Base-by-base conservation (phyloP, 2,113 vertebrate genomes). In the Gymnobelideus leadbeateri region DNA sequence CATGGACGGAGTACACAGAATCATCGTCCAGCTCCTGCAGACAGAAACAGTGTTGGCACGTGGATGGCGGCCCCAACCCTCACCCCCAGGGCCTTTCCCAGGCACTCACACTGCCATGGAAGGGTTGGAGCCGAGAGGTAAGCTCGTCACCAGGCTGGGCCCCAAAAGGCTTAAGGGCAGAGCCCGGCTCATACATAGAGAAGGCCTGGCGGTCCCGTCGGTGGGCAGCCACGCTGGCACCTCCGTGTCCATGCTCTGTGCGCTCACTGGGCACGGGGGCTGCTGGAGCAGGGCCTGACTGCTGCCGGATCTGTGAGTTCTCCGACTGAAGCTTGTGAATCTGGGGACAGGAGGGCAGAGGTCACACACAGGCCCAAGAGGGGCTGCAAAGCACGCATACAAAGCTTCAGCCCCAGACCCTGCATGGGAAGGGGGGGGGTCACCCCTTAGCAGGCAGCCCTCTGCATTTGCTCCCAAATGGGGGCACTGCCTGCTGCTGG, bases 261-360 rank as follows among this genome's bases (percentile, higher is more conserved):
- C 99, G 98, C 52, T 99, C 99, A 0, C 98, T 98, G 92, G 99
- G 97, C 0, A 98, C 95, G 0, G 98, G 98, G 0, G 97, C 57
- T 0, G 98, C 95, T 68, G 98, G 98, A 0, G 51, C 26, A 0
- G 98, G 98, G 16, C 97, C 98, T 0, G 97, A 91, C 2, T 98
- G 98, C 97, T 99, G 99, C 97, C 99, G 99, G 97, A 99, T 99
- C 97, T 98, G 99, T 24, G 99, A 98, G 98, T 99, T 99, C 98
- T 99, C 99, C n/a, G 99, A 99, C 99, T 99, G 99, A 98, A 99
- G 99, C 98, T 99, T 99, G 94, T 99, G 99, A 98, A 99, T 99
- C 99, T 99, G 97, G 43, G 93, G 46, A 89, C 3, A 5, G 77
- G 37, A 61, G 57, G 57, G 57, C 11, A 37, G 11, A 37, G 31